Conservation (phyloP, 2,888 invertebrate genomes). For the Caenorhabditis sp. region DNA sequence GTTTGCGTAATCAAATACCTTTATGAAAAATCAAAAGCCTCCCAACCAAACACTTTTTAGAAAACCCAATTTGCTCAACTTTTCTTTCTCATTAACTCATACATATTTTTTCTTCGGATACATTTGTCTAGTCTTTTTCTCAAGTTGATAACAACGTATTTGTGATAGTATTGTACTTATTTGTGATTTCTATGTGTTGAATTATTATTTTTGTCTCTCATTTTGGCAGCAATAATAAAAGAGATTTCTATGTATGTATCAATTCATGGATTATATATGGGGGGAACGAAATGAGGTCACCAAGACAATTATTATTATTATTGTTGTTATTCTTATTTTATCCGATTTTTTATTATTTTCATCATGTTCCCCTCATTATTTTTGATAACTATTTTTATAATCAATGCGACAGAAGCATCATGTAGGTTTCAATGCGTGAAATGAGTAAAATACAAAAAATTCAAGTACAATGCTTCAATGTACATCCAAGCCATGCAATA, state of each 20-base stretch:
- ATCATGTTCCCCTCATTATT: neutral
- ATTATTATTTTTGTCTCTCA: neutral
- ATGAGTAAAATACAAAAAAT: neutral
- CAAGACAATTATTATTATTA: neutral
- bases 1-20: slow-evolving; percentile 3
- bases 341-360: neutral
- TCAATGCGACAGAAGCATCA: slow-evolving; percentile 12
- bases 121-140: too few relatives aligned
- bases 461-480: slow-evolving; percentile 44
- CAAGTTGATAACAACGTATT: too few relatives aligned
- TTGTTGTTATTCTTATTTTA: neutral
- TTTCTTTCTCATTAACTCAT: too few relatives aligned
- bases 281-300: neutral
- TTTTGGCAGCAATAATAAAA: neutral
- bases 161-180: neutral
- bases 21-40: neutral
- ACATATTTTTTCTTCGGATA: too few relatives aligned
- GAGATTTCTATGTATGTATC: neutral
- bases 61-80: neutral
- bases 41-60: neutral
- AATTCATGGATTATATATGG: too few relatives aligned
- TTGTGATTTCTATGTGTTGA: neutral
- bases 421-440: slow-evolving; percentile 21
- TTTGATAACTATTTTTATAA: neutral
- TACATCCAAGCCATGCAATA: slow-evolving; percentile 45